These are phyloP conservation scores for Ancistrus triradiatus DNA, from an alignment of 2,113 vertebrate genomes.

Conservation along the genomic window DNA sequence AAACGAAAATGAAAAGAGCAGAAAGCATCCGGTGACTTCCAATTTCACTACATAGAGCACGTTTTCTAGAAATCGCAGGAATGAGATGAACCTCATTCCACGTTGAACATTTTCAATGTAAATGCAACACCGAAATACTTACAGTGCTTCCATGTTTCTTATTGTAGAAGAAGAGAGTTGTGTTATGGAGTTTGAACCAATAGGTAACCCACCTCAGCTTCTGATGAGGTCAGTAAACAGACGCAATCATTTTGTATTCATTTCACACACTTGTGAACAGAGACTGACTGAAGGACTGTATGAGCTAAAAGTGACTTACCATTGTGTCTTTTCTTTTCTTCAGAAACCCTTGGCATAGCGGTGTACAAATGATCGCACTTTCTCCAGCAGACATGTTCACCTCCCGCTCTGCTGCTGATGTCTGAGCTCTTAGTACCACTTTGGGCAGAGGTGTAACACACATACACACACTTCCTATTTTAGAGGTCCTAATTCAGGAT, in stretches of 20 bases:
- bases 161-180: constrained; percentile 66
- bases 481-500: background rate
- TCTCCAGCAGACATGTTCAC: constrained; percentile 52
- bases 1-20: background rate
- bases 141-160: constrained; percentile 57
- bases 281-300: too few relatives aligned
- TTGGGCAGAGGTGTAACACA: background rate
- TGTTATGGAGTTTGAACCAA: constrained; percentile 69
- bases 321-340: constrained; percentile 73
- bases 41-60: background rate
- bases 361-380: background rate
- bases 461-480: constrained; percentile 17
- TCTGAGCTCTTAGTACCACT: background rate
- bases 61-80: too few relatives aligned
- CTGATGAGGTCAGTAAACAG: constrained; percentile 42
- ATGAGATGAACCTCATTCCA: too few relatives aligned
- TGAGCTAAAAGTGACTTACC: constrained; percentile 51
- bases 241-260: background rate
- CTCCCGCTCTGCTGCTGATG: background rate
- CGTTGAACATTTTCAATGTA: background rate
- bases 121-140: constrained; percentile 32
- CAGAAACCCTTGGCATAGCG: constrained; percentile 69
- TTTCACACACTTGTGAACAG: too few relatives aligned
- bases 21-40: too few relatives aligned
- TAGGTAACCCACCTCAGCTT: constrained; percentile 65